Conservation (phyloP, 1,140 invertebrate genomes). For the Neodiprion pinetum region DNA sequence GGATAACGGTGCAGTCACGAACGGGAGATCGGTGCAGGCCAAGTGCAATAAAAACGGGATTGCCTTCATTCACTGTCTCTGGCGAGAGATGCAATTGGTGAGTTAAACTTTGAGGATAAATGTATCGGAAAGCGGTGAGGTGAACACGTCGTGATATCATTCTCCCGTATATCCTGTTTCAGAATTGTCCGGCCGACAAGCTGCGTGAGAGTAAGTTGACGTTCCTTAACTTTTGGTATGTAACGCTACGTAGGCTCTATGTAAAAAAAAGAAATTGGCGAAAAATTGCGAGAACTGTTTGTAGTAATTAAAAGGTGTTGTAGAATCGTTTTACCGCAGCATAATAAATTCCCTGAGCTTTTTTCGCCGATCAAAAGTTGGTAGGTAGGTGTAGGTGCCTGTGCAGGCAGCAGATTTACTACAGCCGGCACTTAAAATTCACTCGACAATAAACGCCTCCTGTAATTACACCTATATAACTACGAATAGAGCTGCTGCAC, state of each 20-base stretch:
- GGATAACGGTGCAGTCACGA: neutral
- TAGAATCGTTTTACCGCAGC: neutral
- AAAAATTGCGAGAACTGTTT: too few relatives aligned
- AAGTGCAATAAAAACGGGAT: neutral
- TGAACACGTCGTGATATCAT: too few relatives aligned
- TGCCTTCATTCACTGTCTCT: neutral
- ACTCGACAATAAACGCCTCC: neutral
- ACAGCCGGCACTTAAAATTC: too few relatives aligned
- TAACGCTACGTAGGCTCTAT: neutral
- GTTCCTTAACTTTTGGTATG: neutral
- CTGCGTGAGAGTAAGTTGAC: neutral
- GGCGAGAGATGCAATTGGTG: conserved; percentile 4
- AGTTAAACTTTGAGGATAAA: neutral
- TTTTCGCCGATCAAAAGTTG: too few relatives aligned
- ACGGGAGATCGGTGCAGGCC: neutral
- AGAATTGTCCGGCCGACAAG: neutral
- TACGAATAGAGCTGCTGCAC: neutral
- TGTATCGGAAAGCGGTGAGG: too few relatives aligned
- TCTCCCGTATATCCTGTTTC: neutral
- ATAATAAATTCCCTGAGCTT: too few relatives aligned
- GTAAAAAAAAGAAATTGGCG: neutral
- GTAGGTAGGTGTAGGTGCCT: too few relatives aligned
- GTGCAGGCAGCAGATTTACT: neutral
- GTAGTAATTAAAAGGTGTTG: neutral
- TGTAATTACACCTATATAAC: neutral